Evolutionary conservation across 37 sponge, comb jelly and placozoan species (phyloP).

Genomic region (Axinella damicornis): DNA sequence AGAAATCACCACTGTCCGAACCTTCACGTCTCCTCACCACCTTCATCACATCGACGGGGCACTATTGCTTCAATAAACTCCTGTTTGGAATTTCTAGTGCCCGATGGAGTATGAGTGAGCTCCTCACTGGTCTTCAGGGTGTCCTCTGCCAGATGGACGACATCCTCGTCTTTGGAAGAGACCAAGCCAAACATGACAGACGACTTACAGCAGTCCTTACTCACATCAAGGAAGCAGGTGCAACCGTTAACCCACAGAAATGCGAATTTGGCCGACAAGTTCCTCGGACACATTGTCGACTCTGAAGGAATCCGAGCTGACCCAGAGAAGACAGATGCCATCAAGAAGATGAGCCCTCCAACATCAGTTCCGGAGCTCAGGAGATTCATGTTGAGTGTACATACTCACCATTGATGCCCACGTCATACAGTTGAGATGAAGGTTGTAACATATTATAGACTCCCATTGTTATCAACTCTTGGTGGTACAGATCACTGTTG

Average conservation of each 20-base stretch:
- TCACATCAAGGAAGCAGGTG: conserved; percentile 34
- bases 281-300: conserved; percentile 32
- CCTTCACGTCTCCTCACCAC: conserved; percentile 11
- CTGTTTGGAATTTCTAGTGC: conserved; percentile 23
- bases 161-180: conserved; percentile 14
- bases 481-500: too few relatives aligned
- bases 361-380: conserved; percentile 29
- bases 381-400: too few relatives aligned
- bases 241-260: conserved; percentile 50
- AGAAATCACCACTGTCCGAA: too few relatives aligned
- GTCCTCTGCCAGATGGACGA: conserved; percentile 53
- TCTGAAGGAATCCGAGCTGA: conserved; percentile 48
- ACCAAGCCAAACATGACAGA: conserved; percentile 30
- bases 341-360: not conserved
- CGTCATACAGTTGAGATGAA: too few relatives aligned
- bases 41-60: conserved; percentile 32
- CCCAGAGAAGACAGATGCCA: conserved; percentile 42
- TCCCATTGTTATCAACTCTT: too few relatives aligned
- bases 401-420: too few relatives aligned
- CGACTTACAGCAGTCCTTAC: not conserved
- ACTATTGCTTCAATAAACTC: conserved; percentile 5
- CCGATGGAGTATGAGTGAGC: conserved; percentile 18
- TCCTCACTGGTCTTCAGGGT: conserved; percentile 35
- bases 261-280: conserved; percentile 39
- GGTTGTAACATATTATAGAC: too few relatives aligned